These are phyloP conservation scores for Chelonus insularis DNA, from an alignment of 1,140 invertebrate species.

Conservation along the genomic window DNA sequence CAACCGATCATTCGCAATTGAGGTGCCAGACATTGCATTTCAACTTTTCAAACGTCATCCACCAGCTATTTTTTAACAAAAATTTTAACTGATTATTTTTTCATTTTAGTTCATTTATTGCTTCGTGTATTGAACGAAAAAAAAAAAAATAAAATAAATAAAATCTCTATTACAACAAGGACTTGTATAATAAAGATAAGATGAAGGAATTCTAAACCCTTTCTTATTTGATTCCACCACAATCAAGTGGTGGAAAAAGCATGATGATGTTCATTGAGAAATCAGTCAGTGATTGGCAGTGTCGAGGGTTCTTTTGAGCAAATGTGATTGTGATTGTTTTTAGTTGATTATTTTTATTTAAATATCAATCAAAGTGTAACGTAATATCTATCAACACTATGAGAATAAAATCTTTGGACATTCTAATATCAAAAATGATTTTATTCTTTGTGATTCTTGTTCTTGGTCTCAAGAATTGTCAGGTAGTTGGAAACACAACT, in stretches of 20 bases:
- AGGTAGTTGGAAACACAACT: slow-evolving; percentile 22
- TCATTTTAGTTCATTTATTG: too few relatives aligned
- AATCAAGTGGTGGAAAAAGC: not conserved
- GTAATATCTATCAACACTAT: not conserved
- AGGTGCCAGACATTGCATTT: not conserved
- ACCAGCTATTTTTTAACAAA: too few relatives aligned
- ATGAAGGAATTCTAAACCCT: too few relatives aligned
- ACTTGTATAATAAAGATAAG: too few relatives aligned
- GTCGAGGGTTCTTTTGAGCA: not conserved
- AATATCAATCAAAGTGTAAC: not conserved
- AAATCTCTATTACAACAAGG: too few relatives aligned
- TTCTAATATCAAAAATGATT: slow-evolving; percentile 3
- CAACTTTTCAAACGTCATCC: not conserved
- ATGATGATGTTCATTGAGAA: not conserved
- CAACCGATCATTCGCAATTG: not conserved
- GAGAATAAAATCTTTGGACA: not conserved
- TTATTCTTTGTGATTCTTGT: not conserved
- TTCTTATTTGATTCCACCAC: too few relatives aligned
- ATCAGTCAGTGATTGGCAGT: not conserved
- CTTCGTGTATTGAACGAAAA: too few relatives aligned
- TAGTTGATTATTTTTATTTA: not conserved
- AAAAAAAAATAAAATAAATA: too few relatives aligned
- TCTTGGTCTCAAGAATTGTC: slow-evolving; percentile 5
- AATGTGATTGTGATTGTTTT: not conserved
- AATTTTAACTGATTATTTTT: too few relatives aligned